Conservation (phyloP, 1,140 invertebrate species). For the Drosophila elegans region DNA sequence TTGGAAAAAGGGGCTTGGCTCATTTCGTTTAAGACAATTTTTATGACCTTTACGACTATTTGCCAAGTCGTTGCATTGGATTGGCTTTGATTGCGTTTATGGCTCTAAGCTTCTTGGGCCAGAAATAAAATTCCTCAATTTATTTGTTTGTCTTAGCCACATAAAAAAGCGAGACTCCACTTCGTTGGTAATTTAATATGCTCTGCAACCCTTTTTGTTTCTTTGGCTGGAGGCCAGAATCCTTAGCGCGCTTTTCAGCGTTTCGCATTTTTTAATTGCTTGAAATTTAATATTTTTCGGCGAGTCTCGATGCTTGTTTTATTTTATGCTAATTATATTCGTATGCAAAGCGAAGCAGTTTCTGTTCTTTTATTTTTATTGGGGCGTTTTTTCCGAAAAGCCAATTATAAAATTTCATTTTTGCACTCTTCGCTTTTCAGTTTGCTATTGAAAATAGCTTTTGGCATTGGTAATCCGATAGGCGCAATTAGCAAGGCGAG, state of each 20-base stretch:
- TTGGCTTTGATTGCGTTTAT: conserved; percentile 68
- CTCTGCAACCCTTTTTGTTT: conserved; percentile 52
- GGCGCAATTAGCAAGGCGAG: conserved; percentile 60
- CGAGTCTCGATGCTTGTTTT: conserved; percentile 47
- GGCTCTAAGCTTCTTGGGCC: conserved; percentile 55
- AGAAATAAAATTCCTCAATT: conserved; percentile 65
- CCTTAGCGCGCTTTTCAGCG: conserved; percentile 60
- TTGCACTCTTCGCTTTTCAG: conserved; percentile 62
- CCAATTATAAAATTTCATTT: conserved; percentile 80
- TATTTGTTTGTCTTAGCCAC: conserved; percentile 71
- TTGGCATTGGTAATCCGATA: conserved; percentile 75
- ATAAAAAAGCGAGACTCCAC: conserved; percentile 48
- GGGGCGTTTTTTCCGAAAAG: conserved; percentile 50
- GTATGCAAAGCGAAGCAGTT: conserved; percentile 58
- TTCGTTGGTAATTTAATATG: conserved; percentile 64
- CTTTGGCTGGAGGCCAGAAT: conserved; percentile 32
- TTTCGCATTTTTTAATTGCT: conserved; percentile 73
- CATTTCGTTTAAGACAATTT: conserved; percentile 73
- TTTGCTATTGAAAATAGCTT: conserved; percentile 69
- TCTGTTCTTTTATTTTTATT: conserved; percentile 29
- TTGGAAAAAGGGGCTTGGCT: conserved; percentile 15
- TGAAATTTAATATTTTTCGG: conserved; percentile 78
- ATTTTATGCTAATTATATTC: conserved; percentile 79
- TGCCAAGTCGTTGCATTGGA: conserved; percentile 63
- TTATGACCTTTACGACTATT: conserved; percentile 79